phyloP scores from a whole-genome alignment of 37 sponge, comb jelly and placozoan species.

The Cliona cf. orientalis region DNA sequence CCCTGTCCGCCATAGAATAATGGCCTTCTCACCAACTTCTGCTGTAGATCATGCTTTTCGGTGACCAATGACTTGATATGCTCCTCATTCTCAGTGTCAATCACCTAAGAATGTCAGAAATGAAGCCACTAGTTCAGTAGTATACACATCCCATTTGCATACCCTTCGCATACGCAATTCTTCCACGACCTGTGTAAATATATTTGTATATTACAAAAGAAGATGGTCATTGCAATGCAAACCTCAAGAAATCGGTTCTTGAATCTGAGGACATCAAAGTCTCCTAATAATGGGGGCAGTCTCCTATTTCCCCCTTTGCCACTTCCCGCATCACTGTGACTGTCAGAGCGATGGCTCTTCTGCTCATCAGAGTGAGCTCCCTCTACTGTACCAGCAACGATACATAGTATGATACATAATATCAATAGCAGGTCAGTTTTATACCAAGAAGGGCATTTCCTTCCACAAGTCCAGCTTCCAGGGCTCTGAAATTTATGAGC shows the following conservation, averaged over 20 bases:
- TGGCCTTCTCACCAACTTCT: conserved; percentile 36
- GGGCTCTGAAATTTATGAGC: no score
- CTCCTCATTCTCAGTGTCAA: conserved; percentile 55
- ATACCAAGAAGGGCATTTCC: no score
- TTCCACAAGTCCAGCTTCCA: no score
- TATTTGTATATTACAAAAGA: background rate
- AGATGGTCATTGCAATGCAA: background rate
- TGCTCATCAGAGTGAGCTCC: no score
- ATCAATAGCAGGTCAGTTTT: no score
- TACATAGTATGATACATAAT: no score
- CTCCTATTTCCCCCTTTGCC: background rate
- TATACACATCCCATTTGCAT: conserved; percentile 3
- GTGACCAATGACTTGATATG: conserved; percentile 36
- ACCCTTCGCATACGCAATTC: conserved; percentile 78
- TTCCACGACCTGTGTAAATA: conserved; percentile 37
- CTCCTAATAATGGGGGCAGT: background rate
- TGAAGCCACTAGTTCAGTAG: background rate
- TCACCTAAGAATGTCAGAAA: background rate
- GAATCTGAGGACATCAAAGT: conserved; percentile 59
- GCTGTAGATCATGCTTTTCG: conserved; percentile 43
- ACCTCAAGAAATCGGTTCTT: conserved; percentile 54
- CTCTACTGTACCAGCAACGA: no score
- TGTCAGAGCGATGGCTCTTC: no score
- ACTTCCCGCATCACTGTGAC: no score
- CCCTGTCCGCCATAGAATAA: background rate